These are phyloP conservation scores for Dendrolimus pini DNA, from an alignment of 2,888 invertebrate genomes.

Conservation along the genomic window DNA sequence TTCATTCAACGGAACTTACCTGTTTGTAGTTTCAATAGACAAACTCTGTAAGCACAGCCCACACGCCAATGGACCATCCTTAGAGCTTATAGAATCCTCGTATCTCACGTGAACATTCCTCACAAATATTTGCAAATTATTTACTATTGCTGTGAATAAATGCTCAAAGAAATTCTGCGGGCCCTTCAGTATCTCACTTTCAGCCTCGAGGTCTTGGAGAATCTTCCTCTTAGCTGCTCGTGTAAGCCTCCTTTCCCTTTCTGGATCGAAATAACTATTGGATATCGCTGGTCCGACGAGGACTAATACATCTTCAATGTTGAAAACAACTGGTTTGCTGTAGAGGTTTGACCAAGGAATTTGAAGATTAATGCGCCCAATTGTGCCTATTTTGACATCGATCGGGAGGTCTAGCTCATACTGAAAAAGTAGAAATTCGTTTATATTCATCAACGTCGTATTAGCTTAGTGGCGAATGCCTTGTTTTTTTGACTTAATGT, in stretches of 20 bases:
- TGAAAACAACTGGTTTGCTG: slow-evolving; percentile 83
- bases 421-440: slow-evolving; percentile 63
- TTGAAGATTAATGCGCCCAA: slow-evolving; percentile 83
- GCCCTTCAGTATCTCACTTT: slow-evolving; percentile 76
- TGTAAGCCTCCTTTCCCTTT: slow-evolving; percentile 82
- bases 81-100: slow-evolving; percentile 83
- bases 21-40: slow-evolving; percentile 88
- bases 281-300: slow-evolving; percentile 85
- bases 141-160: slow-evolving; percentile 84
- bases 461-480: too few species aligned
- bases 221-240: slow-evolving; percentile 84
- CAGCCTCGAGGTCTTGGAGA: slow-evolving; percentile 80
- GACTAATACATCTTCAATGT: slow-evolving; percentile 86
- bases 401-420: slow-evolving; percentile 88
- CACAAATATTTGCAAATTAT: slow-evolving; percentile 87
- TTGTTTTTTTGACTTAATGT: too few species aligned
- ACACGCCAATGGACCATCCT: slow-evolving; percentile 81
- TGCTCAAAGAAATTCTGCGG: slow-evolving; percentile 83
- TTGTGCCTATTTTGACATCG: slow-evolving; percentile 87
- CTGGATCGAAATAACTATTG: slow-evolving; percentile 81
- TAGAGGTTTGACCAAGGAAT: slow-evolving; percentile 89
- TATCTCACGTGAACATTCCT: slow-evolving; percentile 88
- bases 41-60: slow-evolving; percentile 87
- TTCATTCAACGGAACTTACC: slow-evolving; percentile 51
- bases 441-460: too few species aligned